Conservation (phyloP, 2,797 vertebrate genomes). For the Prunella strophiata region DNA sequence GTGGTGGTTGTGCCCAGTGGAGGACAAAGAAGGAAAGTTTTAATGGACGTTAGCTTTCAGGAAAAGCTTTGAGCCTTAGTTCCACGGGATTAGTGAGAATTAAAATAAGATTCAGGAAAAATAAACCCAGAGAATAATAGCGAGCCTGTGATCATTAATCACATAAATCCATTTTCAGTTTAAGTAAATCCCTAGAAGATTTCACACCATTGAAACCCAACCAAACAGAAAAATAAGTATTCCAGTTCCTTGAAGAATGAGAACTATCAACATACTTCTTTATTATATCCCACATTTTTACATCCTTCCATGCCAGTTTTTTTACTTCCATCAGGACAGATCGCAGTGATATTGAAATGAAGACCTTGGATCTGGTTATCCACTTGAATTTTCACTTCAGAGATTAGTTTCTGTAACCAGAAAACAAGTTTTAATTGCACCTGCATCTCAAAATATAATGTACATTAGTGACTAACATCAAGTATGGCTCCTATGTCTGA, state of each 20-base stretch:
- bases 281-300: slow-evolving; percentile 84
- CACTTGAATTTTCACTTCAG: slow-evolving; percentile 90
- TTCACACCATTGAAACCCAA: slow-evolving; percentile 43
- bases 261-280: slow-evolving; percentile 85
- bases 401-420: slow-evolving; percentile 87
- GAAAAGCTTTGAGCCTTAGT: slow-evolving; percentile 58
- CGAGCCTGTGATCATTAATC: slow-evolving; percentile 42
- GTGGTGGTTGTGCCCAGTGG: neutral
- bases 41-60: slow-evolving; percentile 36
- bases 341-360: slow-evolving; percentile 86
- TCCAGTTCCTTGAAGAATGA: slow-evolving; percentile 39
- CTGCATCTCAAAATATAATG: neutral
- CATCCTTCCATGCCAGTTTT: slow-evolving; percentile 83
- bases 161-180: slow-evolving; percentile 47
- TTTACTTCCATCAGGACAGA: slow-evolving; percentile 90
- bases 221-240: slow-evolving; percentile 54
- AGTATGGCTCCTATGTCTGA: neutral
- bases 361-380: slow-evolving; percentile 88
- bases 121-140: slow-evolving; percentile 45
- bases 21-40: slow-evolving; percentile 43
- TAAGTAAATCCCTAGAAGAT: slow-evolving; percentile 40
- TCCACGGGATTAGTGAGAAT: slow-evolving; percentile 44
- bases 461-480: slow-evolving; percentile 24
- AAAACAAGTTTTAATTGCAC: slow-evolving; percentile 37
- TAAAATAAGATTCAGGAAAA: slow-evolving; percentile 61